Evolutionary conservation across 2,888 invertebrate genomes (phyloP), one percentile per base, ranked within the genome.

Genomic region (Amblyjoppa fuscipennis): DNA sequence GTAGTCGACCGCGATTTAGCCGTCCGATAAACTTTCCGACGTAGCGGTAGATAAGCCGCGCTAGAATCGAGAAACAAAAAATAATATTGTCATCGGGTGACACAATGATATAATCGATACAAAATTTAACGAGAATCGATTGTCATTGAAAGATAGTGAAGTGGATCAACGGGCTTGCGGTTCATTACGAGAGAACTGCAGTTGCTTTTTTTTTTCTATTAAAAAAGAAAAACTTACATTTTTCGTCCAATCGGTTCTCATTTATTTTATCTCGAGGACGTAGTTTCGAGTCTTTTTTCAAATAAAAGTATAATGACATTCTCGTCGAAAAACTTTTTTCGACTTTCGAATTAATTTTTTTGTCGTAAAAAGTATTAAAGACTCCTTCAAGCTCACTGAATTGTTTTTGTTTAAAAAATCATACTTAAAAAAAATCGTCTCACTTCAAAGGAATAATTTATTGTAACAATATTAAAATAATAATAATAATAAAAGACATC

Each of bases 51-150:
- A 59, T 59, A 61, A 69, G 49, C 56, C 6, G 16, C 20, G 31
- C 34, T 4, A 13, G 74, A 74, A 16, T 64, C 31, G 66, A 56
- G 41, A 68, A 66, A 73, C 25, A 53, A 74, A 73, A 66, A 41
- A 3, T 28, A 56, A 56, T n/a, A 5, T 34, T 38, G 5, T 20
- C 51, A 56, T 66, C 73, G 38, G n/a, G n/a, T 53, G 59, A 59
- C 16, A 2, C 9, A 34, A 74, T 74, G n/a, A 66, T 66, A 4
- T n/a, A 34, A 74, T 74, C 34, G n/a, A 3, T n/a, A 56, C 13
- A 31, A 80, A 66, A 80, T 66, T 41, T 13, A 34, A 16, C 64
- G 64, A 34, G 34, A 64, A 38, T 34, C 20, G 16, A 34, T 64
- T 38, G 64, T 64, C 64, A 38, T 34, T 38, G n/a, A 38, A 9